These are phyloP conservation scores for Lithodes maja DNA, from an alignment of 2,888 invertebrate species.

Conservation along the genomic window DNA sequence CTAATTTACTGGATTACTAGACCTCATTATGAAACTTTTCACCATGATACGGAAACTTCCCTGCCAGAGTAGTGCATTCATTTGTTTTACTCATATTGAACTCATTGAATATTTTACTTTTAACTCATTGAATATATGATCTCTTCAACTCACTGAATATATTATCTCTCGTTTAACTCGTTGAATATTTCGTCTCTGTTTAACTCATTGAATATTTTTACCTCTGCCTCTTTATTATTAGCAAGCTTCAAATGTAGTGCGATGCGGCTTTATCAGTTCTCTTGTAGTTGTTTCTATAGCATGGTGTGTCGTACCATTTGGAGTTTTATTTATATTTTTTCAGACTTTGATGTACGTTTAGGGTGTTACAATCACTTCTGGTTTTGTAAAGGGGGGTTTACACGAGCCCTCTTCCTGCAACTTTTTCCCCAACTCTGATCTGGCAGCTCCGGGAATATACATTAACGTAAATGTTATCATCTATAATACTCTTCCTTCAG, in stretches of 20 bases:
- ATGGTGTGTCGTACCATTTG: constrained; percentile 51
- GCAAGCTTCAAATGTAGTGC: constrained; percentile 49
- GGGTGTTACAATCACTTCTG: constrained; percentile 45
- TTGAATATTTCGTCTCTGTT: background rate
- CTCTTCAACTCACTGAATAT: background rate
- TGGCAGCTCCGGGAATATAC: too few species aligned
- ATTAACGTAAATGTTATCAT: too few species aligned
- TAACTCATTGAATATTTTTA: constrained; percentile 14
- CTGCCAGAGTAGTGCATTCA: background rate
- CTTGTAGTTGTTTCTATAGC: constrained; percentile 42
- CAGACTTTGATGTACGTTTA: constrained; percentile 10
- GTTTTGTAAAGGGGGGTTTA: background rate
- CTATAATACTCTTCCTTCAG: too few species aligned
- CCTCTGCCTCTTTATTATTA: constrained; percentile 16
- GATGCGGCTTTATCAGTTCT: constrained; percentile 36
- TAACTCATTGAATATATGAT: background rate
- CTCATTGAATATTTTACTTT: constrained; percentile 8
- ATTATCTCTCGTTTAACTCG: background rate
- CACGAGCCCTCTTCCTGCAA: too few species aligned
- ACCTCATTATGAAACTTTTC: background rate
- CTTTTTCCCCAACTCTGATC: too few species aligned
- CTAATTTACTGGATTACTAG: background rate
- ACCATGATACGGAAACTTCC: background rate
- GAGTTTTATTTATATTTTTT: constrained; percentile 17
- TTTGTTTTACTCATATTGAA: background rate